Evolutionary conservation across 1,140 invertebrate genomes (phyloP), one percentile per base, ranked within the genome.

Genomic region (Drosophila sp.): DNA sequence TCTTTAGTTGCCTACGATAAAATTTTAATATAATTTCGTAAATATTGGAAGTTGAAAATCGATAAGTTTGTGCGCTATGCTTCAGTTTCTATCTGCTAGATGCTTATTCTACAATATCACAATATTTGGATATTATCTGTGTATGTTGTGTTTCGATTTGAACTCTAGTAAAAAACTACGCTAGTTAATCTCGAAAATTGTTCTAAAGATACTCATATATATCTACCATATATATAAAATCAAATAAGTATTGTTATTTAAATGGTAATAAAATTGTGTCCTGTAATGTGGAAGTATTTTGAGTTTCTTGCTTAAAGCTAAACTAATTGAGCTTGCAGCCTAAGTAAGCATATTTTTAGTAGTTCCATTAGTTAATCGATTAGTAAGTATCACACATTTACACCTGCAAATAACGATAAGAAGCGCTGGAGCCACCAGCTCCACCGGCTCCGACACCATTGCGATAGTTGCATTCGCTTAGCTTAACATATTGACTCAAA

Each of bases 401-500:
- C 36, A 91, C 90, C 50, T 84, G 80, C 83, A 90, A 77, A 51
- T 91, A 91, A 43, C 90, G 78, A 74, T 91, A 91, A 53, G 62
- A 76, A 51, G 57, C 76, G 21, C 51, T 32, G 11, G 75, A 71
- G 16, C 75, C 34, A 9, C 50, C 14, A 18, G 13, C 9, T 5
- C 25, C 9, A 3, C 25, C 34, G 14, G 59, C 73, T 13, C 45
- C 51, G n/a, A 11, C n/a, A 36, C 72, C 64, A 56, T 51, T 74
- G 13, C 89, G 80, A 64, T 91, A 87, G 59, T 90, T 86, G 41
- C 66, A 64, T 53, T 91, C 90, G 50, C 76, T 90, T 11, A 91
- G 69, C 59, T 89, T 91, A 2, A 91, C 54, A 62, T 91, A 91
- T 46, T 91, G 90, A 6, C 87, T 77, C 41, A 91, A 48, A 51